A percentile compares a stretch with the other conserved stretches of the same genome.
Conservation (phyloP, 2,113 vertebrate species). For the Cynopterus brachyotis region DNA sequence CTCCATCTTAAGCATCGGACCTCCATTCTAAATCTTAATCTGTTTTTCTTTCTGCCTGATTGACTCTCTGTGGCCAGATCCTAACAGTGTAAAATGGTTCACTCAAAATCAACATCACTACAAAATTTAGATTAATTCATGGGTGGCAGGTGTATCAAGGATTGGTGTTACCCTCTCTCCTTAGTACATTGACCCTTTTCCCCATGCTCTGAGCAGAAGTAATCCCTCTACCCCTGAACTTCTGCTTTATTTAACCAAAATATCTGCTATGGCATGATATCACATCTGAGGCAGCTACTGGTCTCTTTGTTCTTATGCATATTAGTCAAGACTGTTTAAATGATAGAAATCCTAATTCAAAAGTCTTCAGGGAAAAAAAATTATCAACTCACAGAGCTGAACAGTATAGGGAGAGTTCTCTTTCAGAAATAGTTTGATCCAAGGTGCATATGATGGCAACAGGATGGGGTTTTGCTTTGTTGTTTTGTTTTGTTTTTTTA, state of each 20-base stretch:
- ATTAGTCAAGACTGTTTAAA: constrained; percentile 16
- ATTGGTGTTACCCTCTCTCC: background rate
- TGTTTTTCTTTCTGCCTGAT: background rate
- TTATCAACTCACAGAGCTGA: background rate
- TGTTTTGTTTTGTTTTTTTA: no score
- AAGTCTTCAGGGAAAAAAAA: background rate
- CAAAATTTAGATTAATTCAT: background rate
- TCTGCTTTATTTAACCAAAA: background rate
- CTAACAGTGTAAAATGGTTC: background rate
- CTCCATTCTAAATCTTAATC: background rate
- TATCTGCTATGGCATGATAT: background rate
- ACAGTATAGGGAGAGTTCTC: background rate
- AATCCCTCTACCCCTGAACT: background rate
- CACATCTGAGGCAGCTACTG: background rate
- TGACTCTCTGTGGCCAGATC: background rate
- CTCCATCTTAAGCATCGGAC: background rate
- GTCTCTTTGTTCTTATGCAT: background rate
- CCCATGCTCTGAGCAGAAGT: background rate
- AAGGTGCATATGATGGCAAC: background rate
- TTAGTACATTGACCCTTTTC: background rate
- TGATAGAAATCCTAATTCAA: background rate
- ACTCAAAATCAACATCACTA: background rate
- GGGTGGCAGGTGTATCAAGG: background rate
- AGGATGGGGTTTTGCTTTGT: background rate
- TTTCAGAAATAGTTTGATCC: background rate